phyloP scores from a whole-genome alignment of 2,113 vertebrate species.

The Caloenas nicobarica region DNA sequence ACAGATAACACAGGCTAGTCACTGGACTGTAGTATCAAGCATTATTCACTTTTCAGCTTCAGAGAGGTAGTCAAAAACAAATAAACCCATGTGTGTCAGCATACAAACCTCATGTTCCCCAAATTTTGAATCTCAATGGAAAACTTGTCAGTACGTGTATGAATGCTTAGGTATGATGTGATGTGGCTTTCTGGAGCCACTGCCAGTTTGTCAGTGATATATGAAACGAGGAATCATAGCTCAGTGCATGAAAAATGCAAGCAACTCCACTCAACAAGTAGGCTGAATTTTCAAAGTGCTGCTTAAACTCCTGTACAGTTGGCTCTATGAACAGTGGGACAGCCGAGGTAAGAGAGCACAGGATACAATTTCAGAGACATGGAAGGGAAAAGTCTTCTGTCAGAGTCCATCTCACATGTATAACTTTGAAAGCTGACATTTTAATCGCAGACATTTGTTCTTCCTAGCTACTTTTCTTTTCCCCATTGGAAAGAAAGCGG shows the following conservation, averaged over 20 bases:
- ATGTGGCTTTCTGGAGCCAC: neutral
- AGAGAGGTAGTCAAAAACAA: neutral
- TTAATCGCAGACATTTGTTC: conserved; percentile 1
- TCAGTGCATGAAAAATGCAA: neutral
- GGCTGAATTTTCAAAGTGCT: neutral
- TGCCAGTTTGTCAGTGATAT: neutral
- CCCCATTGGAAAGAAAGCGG: conserved; percentile 2
- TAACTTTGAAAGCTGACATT: neutral
- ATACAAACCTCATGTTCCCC: neutral
- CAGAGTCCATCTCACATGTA: neutral
- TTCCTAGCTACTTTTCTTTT: conserved; percentile 3
- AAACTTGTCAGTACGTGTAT: neutral
- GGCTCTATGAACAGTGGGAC: neutral
- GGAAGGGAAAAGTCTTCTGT: neutral
- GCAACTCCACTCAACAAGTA: neutral
- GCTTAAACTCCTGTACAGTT: neutral
- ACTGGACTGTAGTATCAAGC: neutral
- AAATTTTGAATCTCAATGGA: neutral
- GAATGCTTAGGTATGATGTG: neutral
- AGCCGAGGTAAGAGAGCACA: neutral
- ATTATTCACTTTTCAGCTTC: neutral
- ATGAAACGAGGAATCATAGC: neutral
- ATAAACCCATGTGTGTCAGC: neutral
- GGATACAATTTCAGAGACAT: accelerated
- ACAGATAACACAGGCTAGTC: neutral